Percentiles rank a stretch among this genome's conserved stretches.
Conservation (phyloP, 1,140 invertebrate genomes). For the Zaprionus kolodkinae region DNA sequence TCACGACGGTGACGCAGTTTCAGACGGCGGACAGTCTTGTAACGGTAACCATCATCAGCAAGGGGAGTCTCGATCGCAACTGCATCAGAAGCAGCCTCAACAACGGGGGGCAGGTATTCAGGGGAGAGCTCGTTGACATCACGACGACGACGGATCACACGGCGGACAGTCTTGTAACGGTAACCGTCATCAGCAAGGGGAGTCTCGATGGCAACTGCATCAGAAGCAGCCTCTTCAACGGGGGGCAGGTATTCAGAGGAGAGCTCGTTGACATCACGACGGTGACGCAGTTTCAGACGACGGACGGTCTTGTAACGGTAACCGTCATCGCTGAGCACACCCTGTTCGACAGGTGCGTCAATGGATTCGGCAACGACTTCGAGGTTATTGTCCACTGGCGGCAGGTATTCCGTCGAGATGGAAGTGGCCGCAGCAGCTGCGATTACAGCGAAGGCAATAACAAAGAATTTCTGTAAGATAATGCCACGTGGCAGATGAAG, state of each 20-base stretch:
- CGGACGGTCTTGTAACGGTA: constrained; percentile 80
- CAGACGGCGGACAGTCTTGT: constrained; percentile 68
- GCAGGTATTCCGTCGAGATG: constrained; percentile 76
- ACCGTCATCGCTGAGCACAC: constrained; percentile 72
- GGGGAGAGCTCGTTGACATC: constrained; percentile 60
- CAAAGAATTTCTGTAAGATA: constrained; percentile 75
- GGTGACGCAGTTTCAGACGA: constrained; percentile 66
- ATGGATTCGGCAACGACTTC: constrained; percentile 54
- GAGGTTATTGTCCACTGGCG: constrained; percentile 78
- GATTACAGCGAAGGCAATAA: constrained; percentile 81
- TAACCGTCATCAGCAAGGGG: constrained; percentile 52
- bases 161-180: too few species aligned
- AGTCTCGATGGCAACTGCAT: constrained; percentile 39
- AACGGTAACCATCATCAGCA: constrained; percentile 75
- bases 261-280: constrained; percentile 73
- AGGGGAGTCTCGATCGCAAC: constrained; percentile 38
- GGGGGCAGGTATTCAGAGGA: constrained; percentile 66
- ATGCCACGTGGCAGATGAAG: constrained; percentile 3
- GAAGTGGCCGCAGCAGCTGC: constrained; percentile 79
- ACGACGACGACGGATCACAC: constrained; percentile 41
- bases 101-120: constrained; percentile 63
- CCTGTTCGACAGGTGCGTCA: constrained; percentile 56
- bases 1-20: constrained; percentile 69
- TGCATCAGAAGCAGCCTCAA: constrained; percentile 28
- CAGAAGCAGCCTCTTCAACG: constrained; percentile 33